Conservation (phyloP, 2,888 invertebrate genomes). For the Priapulus caudatus region DNA sequence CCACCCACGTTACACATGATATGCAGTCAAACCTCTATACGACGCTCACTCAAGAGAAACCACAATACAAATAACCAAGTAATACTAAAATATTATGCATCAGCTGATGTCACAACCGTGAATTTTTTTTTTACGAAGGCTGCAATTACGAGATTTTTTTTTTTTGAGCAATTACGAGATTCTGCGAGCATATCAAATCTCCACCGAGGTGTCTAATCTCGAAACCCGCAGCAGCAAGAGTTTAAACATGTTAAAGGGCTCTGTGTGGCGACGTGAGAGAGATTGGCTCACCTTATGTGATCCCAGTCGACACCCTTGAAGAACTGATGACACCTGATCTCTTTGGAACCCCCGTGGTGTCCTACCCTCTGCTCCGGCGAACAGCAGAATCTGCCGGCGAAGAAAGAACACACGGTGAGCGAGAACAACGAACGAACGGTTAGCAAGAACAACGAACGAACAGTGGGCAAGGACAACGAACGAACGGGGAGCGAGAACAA, state of each 20-base stretch:
- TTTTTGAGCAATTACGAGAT: too few relatives aligned
- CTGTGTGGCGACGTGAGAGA: neutral
- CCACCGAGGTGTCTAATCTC: too few relatives aligned
- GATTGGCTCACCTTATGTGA: conserved; percentile 61
- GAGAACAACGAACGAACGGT: neutral
- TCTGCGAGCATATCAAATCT: too few relatives aligned
- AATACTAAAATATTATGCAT: too few relatives aligned
- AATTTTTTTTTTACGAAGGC: too few relatives aligned
- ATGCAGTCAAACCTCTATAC: too few relatives aligned
- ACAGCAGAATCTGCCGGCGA: conserved; percentile 87
- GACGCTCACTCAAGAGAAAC: too few relatives aligned
- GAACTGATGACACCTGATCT: conserved; percentile 78
- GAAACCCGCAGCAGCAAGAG: too few relatives aligned
- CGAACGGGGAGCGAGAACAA: neutral
- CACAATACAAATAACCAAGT: too few relatives aligned
- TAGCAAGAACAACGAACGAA: neutral
- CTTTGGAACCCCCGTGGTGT: conserved; percentile 77
- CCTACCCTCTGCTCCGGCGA: conserved; percentile 87
- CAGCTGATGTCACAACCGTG: too few relatives aligned
- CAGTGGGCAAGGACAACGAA: neutral
- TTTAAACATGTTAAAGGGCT: neutral
- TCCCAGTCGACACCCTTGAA: conserved; percentile 94
- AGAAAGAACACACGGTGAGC: conserved; percentile 11
- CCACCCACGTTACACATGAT: too few relatives aligned
- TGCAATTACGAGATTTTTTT: too few relatives aligned